Base-by-base conservation (phyloP, 2,113 vertebrate species). In the Daubentonia madagascariensis region DNA sequence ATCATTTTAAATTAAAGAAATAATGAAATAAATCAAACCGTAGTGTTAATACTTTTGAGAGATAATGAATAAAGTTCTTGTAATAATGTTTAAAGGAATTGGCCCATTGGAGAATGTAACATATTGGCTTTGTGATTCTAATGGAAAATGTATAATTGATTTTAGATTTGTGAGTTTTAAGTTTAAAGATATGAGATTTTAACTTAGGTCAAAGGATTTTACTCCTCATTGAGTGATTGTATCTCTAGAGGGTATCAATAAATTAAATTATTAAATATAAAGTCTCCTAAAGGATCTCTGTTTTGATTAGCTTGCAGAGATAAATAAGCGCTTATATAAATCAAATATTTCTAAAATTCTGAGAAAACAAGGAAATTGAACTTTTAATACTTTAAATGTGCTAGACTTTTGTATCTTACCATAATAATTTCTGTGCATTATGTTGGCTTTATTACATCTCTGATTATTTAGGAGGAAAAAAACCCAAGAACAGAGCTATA, bases 121-220 rank as follows among this genome's bases (percentile, higher is more conserved):
- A 73, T 5, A 70, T 54, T 85, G 45, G 57, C 14, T 91, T 72
- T 83, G 10, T 35, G 30, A 50, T 68, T 87, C 68, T 35, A 37
- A 61, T 63, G 67, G 11, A 76, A 94, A 83, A 91, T 54, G 5
- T 32, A 54, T 25, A 57, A 92, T 32, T 81, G 43, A 76, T 30
- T 61, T 83, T 67, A 94, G 43, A 89, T 73, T 96, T 79, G 28
- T 72, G 65, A 67, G n/a, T 54, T 79, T 85, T 73, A 75, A 94
- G 32, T 91, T 84, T 45, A 84, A 84, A 81, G 22, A 16, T 50
- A 54, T 18, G 10, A 72, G 67, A 28, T 23, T 85, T 93, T 65
- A 94, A 96, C 61, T 72, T 72, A 78, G 3, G 37, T 85, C 43
- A 85, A 85, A 92, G 4, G 13, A 50, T 63, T 88, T 88, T 37